phyloP scores from a whole-genome alignment of 1,140 invertebrate species.

The Drosophila triauraria region DNA sequence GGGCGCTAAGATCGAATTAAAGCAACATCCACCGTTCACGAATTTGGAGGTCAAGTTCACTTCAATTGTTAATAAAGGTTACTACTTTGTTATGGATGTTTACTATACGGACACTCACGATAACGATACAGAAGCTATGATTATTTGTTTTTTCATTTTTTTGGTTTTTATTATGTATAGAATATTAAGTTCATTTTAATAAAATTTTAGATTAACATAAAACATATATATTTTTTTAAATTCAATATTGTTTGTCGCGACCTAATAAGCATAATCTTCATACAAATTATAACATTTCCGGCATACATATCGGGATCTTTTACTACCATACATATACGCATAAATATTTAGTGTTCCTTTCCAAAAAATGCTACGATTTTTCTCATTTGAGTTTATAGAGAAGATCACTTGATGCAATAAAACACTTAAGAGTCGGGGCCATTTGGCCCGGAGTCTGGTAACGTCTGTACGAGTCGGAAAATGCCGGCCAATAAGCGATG shows the following conservation, averaged over 20 bases:
- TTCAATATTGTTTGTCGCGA: not conserved
- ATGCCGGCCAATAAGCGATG: conserved; percentile 67
- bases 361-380: conserved; percentile 17
- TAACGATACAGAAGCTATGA: no score
- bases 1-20: not conserved
- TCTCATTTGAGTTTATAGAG: conserved; percentile 52
- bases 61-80: not conserved
- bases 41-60: conserved; percentile 3
- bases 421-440: conserved; percentile 65
- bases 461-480: conserved; percentile 34
- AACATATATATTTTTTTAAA: not conserved
- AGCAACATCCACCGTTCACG: not conserved
- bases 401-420: conserved; percentile 80
- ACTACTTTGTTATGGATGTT: not conserved
- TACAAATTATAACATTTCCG: not conserved
- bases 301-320: not conserved
- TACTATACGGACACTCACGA: not conserved
- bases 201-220: not conserved
- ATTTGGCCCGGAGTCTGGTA: conserved; percentile 58
- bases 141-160: no score
- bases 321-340: conserved; percentile 8
- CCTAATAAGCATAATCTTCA: not conserved
- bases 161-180: not conserved
- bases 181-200: not conserved
- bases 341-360: conserved; percentile 33